These are phyloP conservation scores for Lepidocyrtinus sp. DNA, from an alignment of 2,888 invertebrate genomes.

Conservation along the genomic window DNA sequence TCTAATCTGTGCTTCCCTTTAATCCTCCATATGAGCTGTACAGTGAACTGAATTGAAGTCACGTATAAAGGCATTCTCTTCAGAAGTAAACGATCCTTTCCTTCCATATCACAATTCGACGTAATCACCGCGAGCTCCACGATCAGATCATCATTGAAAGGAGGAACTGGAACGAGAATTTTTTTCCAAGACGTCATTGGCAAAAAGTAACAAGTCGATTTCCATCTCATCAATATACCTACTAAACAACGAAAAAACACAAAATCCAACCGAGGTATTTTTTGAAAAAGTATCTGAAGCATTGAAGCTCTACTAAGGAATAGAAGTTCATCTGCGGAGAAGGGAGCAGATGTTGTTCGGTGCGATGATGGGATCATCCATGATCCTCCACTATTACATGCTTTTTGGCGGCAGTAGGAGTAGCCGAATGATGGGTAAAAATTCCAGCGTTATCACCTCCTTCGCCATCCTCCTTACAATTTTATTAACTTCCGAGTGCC, in stretches of 20 bases:
- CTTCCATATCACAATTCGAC: too few species aligned
- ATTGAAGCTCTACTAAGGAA: neutral
- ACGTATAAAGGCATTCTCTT: neutral
- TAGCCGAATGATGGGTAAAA: conserved; percentile 61
- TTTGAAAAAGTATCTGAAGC: too few species aligned
- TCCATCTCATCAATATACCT: neutral
- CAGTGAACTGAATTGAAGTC: conserved; percentile 10
- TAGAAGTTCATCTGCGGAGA: too few species aligned
- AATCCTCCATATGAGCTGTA: conserved; percentile 7
- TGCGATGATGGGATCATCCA: conserved; percentile 66
- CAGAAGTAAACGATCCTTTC: conserved; percentile 12
- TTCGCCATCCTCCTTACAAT: conserved; percentile 67
- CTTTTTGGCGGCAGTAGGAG: conserved; percentile 30
- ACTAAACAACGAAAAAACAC: too few species aligned
- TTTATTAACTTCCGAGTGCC: conserved; percentile 68
- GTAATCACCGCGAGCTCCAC: neutral
- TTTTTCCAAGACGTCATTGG: neutral
- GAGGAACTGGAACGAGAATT: neutral
- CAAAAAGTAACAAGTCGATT: conserved; percentile 15
- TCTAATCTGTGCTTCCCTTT: conserved; percentile 34
- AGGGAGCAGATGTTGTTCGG: conserved; percentile 63
- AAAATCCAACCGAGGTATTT: too few species aligned
- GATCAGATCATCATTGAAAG: conserved; percentile 7
- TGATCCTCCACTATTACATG: conserved; percentile 63
- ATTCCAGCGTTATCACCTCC: conserved; percentile 63